Conservation (phyloP, 2,888 invertebrate species). For the Thera britannica region DNA sequence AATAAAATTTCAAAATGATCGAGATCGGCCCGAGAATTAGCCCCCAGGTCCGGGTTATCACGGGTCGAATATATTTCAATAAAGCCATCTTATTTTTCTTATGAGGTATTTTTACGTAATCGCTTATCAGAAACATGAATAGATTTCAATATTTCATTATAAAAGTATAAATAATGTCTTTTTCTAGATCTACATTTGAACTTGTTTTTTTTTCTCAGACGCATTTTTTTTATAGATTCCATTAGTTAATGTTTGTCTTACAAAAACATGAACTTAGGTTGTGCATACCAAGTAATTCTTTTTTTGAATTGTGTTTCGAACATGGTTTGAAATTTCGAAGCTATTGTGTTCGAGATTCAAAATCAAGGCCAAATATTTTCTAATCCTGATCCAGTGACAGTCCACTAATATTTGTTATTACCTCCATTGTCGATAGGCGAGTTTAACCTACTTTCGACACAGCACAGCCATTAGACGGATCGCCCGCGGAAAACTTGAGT, state of each 20-base stretch:
- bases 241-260: no score
- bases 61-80: no score
- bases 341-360: not conserved
- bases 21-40: no score
- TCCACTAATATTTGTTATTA: conserved; percentile 27
- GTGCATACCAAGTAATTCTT: not conserved
- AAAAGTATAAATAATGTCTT: no score
- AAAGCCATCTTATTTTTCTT: no score
- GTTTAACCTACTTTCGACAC: conserved; percentile 31
- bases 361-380: conserved; percentile 16
- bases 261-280: no score
- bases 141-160: not conserved
- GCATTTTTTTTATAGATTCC: no score
- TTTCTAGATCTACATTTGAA: no score
- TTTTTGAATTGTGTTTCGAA: no score
- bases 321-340: not conserved
- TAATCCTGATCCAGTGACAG: conserved; percentile 20
- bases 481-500: conserved; percentile 56
- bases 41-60: no score
- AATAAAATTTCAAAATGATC: no score
- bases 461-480: conserved; percentile 47
- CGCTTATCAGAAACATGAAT: not conserved
- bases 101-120: not conserved
- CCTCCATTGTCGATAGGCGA: conserved; percentile 19
- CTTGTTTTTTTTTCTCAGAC: no score